A percentile compares a stretch with the other conserved stretches of the same genome.
Evolutionary conservation across 1,140 invertebrate species (phyloP).

Genomic region (Euglossa dilemma): DNA sequence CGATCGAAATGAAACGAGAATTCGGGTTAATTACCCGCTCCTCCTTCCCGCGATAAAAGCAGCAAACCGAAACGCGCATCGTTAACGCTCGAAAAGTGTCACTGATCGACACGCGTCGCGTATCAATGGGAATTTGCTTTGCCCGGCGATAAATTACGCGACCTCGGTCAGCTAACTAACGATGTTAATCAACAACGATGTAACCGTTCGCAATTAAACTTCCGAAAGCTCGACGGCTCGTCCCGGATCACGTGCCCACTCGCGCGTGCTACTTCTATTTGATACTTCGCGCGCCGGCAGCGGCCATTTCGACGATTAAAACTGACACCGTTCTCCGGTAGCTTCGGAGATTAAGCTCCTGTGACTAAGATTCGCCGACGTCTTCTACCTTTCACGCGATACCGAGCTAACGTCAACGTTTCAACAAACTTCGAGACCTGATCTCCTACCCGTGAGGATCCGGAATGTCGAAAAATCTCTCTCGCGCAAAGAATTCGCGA

Average conservation of each 20-base stretch:
- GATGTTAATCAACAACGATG: slow-evolving; percentile 49
- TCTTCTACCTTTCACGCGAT: neutral
- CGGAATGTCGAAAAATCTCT: no score
- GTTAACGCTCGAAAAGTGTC: slow-evolving; percentile 14
- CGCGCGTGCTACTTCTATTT: slow-evolving; percentile 22
- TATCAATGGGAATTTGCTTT: slow-evolving; percentile 40
- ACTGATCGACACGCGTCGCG: slow-evolving; percentile 33
- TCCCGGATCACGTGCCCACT: slow-evolving; percentile 37
- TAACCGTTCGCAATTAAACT: slow-evolving; percentile 54
- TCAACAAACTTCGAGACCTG: no score
- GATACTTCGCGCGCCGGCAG: neutral
- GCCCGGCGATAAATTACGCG: slow-evolving; percentile 41
- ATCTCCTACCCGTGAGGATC: no score
- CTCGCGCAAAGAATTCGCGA: no score
- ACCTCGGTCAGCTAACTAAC: slow-evolving; percentile 48
- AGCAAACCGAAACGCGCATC: slow-evolving; percentile 3
- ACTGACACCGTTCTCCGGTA: neutral
- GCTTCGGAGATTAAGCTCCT: neutral
- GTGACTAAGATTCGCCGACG: neutral
- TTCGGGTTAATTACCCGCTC: slow-evolving; percentile 13
- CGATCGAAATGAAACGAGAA: neutral
- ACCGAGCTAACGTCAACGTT: no score
- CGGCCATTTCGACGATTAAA: slow-evolving; percentile 15
- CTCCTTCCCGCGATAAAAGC: neutral
- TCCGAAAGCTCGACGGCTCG: slow-evolving; percentile 23